A percentile compares a stretch with the other conserved stretches of the same genome.
Conservation (phyloP, 2,888 invertebrate genomes). For the Venustoraphidia nigricollis region DNA sequence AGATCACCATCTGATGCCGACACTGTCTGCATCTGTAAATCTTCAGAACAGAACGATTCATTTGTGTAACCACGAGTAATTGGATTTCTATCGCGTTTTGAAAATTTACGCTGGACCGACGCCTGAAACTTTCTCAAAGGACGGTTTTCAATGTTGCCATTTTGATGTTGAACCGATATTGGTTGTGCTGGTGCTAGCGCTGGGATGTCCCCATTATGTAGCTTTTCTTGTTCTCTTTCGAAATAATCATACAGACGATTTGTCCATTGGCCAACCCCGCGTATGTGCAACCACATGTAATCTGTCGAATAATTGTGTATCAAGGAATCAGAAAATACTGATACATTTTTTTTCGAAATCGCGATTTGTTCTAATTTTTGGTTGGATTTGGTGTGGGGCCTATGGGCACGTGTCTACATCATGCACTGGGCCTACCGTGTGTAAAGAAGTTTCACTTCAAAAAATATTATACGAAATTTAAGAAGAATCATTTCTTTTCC, state of each 20-base stretch:
- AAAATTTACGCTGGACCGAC: slow-evolving; percentile 34
- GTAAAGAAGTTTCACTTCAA: too few species aligned
- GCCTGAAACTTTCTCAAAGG: slow-evolving; percentile 25
- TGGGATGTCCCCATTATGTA: slow-evolving; percentile 48
- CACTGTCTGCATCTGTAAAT: slow-evolving; percentile 14
- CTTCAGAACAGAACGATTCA: slow-evolving; percentile 21
- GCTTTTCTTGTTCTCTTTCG: slow-evolving; percentile 60
- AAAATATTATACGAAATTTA: too few species aligned
- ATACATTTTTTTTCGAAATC: too few species aligned
- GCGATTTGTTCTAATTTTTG: too few species aligned
- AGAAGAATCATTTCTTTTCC: too few species aligned
- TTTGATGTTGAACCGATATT: slow-evolving; percentile 8
- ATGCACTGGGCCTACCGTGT: too few species aligned
- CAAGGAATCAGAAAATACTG: too few species aligned
- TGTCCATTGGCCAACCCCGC: slow-evolving; percentile 91
- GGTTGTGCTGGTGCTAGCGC: slow-evolving; percentile 21
- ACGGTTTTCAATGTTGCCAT: slow-evolving; percentile 16
- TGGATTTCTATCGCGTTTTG: slow-evolving; percentile 25
- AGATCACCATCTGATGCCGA: slow-evolving; percentile 17
- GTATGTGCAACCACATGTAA: slow-evolving; percentile 84
- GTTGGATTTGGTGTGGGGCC: too few species aligned
- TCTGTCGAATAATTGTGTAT: slow-evolving; percentile 31
- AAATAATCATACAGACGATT: slow-evolving; percentile 75
- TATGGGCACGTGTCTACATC: too few species aligned
- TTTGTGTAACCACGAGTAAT: slow-evolving; percentile 26